Percentiles rank a stretch among this genome's conserved stretches.
phyloP scores from a whole-genome alignment of 2,888 invertebrate species.

The Acrobasis repandana region DNA sequence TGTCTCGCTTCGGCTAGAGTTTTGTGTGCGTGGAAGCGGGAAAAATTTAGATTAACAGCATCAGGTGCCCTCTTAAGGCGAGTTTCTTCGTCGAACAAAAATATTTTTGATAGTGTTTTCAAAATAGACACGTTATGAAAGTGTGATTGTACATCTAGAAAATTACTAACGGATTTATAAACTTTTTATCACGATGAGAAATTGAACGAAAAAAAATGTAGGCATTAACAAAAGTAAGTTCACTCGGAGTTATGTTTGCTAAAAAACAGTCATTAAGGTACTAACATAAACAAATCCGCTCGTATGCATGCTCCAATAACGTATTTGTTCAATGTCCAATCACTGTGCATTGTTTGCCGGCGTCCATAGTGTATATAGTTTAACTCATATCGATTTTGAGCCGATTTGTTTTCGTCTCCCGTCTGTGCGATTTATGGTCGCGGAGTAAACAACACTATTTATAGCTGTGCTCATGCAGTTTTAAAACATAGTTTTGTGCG shows the following conservation, averaged over 20 bases:
- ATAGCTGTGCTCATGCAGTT: conserved; percentile 14
- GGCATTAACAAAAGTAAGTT: background rate
- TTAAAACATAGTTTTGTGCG: conserved; percentile 4
- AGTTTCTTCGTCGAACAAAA: too few species aligned
- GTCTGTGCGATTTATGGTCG: conserved; percentile 31
- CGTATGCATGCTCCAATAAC: background rate
- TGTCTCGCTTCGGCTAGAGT: too few species aligned
- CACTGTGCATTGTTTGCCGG: conserved; percentile 29
- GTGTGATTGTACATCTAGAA: too few species aligned
- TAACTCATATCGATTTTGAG: conserved; percentile 24
- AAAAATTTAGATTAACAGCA: too few species aligned
- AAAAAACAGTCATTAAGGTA: background rate
- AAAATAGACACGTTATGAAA: too few species aligned
- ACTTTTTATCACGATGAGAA: background rate
- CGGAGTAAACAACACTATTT: conserved; percentile 27
- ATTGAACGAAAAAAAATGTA: background rate
- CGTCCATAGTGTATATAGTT: conserved; percentile 24
- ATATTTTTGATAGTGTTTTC: too few species aligned
- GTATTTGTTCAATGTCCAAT: conserved; percentile 35
- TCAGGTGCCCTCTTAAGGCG: too few species aligned
- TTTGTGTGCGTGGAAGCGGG: too few species aligned
- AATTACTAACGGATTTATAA: too few species aligned
- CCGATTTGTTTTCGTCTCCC: conserved; percentile 29
- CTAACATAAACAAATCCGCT: background rate
- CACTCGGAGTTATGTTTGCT: background rate